Evolutionary conservation across 2,888 invertebrate species (phyloP), one percentile per base, ranked within the genome.

Genomic region (Tetanocera ferruginea): DNA sequence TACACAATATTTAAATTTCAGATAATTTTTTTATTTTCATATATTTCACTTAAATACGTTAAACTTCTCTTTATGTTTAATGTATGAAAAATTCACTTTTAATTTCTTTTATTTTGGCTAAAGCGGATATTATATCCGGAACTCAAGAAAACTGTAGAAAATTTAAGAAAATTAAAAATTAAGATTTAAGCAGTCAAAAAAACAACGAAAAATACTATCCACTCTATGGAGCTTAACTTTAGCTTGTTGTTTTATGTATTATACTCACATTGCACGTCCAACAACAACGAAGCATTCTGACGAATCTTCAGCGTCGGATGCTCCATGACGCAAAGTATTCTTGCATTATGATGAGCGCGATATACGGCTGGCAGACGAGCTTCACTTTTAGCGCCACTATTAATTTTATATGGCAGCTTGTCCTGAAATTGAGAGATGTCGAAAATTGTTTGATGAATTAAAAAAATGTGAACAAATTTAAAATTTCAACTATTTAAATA

Each of bases 301-400:
- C 90, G 84, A 79, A 90, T 90, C 83, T 90, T 90, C 31, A 90
- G 80, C 37, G 90, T 90, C 87, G 90, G 92, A 87, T 97, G 97
- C 81, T 93, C 92, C 82, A 96, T 95, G 82, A 93, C 93, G 88
- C 97, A 97, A 81, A 94, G 92, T 79, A 97, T 93, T 75, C 96
- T 94, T 62, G 96, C 96, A 90, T 96, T 96, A 91, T 97, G 97
- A 86, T 96, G 94, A 80, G 95, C 95, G 57, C 97, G 92, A 80
- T 95, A 93, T 66, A 96, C 95, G 79, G 94, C 92, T 89, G 94
- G 91, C 86, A 95, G 90, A 87, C 94, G 91, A 81, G 95, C 91
- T 85, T 94, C 93, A 86, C 93, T 94, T 83, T 91, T 90, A 49
- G 91, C 91, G 31, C 92, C 92, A 55, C 90, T 86, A 85, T 90